Percentiles rank a stretch among this genome's conserved stretches.
Conservation (phyloP, 2,113 vertebrate genomes). For the Neogobius melanostomus region DNA sequence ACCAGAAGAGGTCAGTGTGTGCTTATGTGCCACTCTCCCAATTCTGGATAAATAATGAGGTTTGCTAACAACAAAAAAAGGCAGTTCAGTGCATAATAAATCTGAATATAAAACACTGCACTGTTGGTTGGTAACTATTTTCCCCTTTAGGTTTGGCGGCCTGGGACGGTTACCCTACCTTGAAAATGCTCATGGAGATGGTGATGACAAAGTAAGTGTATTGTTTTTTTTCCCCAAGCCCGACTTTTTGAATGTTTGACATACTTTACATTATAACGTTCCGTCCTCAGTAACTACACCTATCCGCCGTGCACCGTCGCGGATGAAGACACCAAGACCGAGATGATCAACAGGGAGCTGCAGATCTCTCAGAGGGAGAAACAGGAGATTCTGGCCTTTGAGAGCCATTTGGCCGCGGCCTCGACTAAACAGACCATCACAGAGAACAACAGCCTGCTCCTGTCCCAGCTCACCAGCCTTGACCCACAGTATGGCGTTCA, state of each 20-base stretch:
- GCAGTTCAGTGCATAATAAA: too few species aligned
- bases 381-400: constrained; percentile 96
- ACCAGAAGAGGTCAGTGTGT: too few species aligned
- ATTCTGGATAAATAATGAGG: too few species aligned
- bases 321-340: constrained; percentile 92
- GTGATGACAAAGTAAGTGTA: constrained; percentile 94
- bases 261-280: neutral
- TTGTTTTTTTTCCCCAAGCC: neutral
- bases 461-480: constrained; percentile 94
- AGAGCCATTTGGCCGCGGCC: constrained; percentile 94
- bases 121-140: too few species aligned
- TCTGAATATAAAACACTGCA: too few species aligned
- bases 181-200: constrained; percentile 99
- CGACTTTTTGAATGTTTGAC: neutral
- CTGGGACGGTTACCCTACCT: constrained; percentile 95
- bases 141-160: constrained; percentile 84
- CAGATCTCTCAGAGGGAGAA: constrained; percentile 95
- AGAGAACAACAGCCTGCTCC: constrained; percentile 92
- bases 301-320: constrained; percentile 94
- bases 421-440: constrained; percentile 99
- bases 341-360: constrained; percentile 93
- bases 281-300: constrained; percentile 86
- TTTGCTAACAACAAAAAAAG: too few species aligned
- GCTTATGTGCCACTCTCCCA: too few species aligned
- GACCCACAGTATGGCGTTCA: constrained; percentile 87